Base-by-base conservation (phyloP, 2,113 vertebrate genomes). In the Clupea harengus region DNA sequence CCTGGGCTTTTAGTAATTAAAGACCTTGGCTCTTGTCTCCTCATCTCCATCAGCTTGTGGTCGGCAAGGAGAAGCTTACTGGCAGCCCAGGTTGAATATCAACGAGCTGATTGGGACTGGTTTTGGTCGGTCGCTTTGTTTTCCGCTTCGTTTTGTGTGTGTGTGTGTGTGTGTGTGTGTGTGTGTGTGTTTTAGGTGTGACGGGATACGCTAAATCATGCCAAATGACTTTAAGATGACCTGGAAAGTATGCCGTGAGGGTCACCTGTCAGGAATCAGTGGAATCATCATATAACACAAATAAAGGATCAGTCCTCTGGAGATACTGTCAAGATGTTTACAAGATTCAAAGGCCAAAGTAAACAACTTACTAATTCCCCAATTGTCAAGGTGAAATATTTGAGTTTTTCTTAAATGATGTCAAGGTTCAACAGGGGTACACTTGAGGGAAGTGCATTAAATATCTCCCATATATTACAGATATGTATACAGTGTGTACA, bases 1-100 rank as follows among this genome's bases (percentile, higher is more conserved):
- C 64, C 22, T 28, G 64, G 64, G 64, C 64, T 72, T 9, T 72
- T 25, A 72, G 64, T 72, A 72, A 72, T 72, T 72, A 72, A 72
- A 72, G 64, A 72, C 64, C 64, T 72, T 72, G 64, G 25, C 64
- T 72, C 64, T 72, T 72, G 64, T 72, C 64, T 72, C 64, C 64
- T 28, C 64, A 72, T 72, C 64, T 25, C 64, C 64, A 72, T 32
- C 64, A 72, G n/a, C 64, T 10, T 72, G 64, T 22, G 57, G 57
- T 25, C 22, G 25, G 64, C 6, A 72, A 32, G 25, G 28, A 72
- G 64, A 72, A 28, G 64, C 64, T 72, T 72, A 72, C 64, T 28
- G 64, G 64, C 64, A 72, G 64, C 64, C 64, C 64, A 72, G 64
- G 64, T 72, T 28, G 64, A 72, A 72, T 72, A 72, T 72, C 64